Conservation (phyloP, 1,140 invertebrate genomes). For the Littorina saxatilis region DNA sequence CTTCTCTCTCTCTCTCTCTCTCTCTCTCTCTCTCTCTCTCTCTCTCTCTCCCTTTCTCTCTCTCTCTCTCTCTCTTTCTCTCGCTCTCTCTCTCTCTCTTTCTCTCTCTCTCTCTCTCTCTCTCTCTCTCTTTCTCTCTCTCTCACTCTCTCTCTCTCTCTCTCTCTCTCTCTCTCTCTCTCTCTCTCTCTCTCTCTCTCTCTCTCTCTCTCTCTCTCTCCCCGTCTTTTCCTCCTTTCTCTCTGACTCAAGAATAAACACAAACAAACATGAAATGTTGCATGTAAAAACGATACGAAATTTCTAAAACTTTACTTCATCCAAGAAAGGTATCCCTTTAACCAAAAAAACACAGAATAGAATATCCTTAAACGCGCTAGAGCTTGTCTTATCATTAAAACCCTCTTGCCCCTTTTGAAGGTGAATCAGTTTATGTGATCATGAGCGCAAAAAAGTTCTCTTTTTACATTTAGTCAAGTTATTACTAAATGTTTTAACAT, state of each 20-base stretch:
- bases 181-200: constrained; percentile 14
- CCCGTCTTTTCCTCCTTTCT: no score
- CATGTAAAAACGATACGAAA: no score
- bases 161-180: not conserved
- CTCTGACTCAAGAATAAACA: not conserved
- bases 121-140: constrained; percentile 12
- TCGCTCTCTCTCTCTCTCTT: not conserved
- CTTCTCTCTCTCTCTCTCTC: not conserved
- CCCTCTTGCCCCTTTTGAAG: no score
- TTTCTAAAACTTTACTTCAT: no score
- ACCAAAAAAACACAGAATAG: no score
- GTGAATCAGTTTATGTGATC: no score
- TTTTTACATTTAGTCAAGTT: no score
- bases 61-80: not conserved
- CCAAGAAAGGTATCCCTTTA: no score
- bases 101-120: constrained; percentile 17
- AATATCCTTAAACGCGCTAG: no score
- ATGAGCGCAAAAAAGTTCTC: no score
- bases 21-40: not conserved
- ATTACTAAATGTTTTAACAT: no score
- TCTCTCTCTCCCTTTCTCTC: not conserved
- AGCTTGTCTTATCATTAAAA: no score
- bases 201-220: constrained; percentile 22
- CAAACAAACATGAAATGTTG: not conserved
- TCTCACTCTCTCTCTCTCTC: not conserved